Percentiles rank a stretch among this genome's conserved stretches.
phyloP scores from a whole-genome alignment of 1,140 invertebrate species.

The Drosophila nasuta region DNA sequence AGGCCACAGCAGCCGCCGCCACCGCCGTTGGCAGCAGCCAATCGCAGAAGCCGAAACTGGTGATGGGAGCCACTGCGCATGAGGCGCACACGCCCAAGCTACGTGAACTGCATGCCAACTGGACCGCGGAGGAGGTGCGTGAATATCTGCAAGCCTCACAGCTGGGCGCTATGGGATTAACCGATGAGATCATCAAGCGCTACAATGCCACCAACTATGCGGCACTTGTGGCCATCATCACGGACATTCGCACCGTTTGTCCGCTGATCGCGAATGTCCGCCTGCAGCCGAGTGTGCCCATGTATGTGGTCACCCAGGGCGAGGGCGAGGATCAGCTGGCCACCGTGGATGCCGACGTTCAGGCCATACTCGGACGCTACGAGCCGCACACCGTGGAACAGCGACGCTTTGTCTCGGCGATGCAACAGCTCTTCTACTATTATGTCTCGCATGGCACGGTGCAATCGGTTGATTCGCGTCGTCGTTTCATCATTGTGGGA shows the following conservation, averaged over 20 bases:
- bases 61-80: slow-evolving; percentile 91
- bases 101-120: slow-evolving; percentile 86
- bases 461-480: slow-evolving; percentile 85
- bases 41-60: slow-evolving; percentile 86
- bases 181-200: slow-evolving; percentile 87
- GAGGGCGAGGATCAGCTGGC: slow-evolving; percentile 86
- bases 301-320: slow-evolving; percentile 90
- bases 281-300: slow-evolving; percentile 87
- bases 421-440: slow-evolving; percentile 93
- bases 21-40: slow-evolving; percentile 27
- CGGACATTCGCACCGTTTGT: slow-evolving; percentile 92
- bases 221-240: slow-evolving; percentile 90
- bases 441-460: slow-evolving; percentile 91
- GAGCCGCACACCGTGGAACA: slow-evolving; percentile 89
- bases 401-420: slow-evolving; percentile 90
- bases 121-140: slow-evolving; percentile 88
- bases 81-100: slow-evolving; percentile 87
- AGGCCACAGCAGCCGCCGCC: slow-evolving; percentile 60
- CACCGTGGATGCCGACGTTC: slow-evolving; percentile 89
- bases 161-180: slow-evolving; percentile 87
- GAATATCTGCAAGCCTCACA: slow-evolving; percentile 88
- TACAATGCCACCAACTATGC: slow-evolving; percentile 88
- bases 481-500: slow-evolving; percentile 88
- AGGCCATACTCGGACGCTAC: slow-evolving; percentile 92
- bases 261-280: slow-evolving; percentile 89